A percentile compares a stretch with the other conserved stretches of the same genome.
phyloP scores from a whole-genome alignment of 2,888 invertebrate genomes.

The Clunio marinus region DNA sequence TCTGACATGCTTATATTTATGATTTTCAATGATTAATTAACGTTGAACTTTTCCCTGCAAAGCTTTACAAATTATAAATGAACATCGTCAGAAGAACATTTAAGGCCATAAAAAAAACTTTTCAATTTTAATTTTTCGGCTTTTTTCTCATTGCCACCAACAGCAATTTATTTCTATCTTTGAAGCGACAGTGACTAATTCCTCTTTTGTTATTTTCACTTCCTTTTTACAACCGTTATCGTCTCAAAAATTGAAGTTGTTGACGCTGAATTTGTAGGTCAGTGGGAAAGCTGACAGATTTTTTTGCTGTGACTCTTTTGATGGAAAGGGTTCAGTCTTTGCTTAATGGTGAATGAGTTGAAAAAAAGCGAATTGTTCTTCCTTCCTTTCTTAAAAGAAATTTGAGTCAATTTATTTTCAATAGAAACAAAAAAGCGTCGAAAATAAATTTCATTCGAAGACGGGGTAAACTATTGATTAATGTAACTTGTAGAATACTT shows the following conservation, averaged over 20 bases:
- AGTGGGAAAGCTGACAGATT: not conserved
- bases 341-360: not conserved
- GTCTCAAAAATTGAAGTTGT: not conserved
- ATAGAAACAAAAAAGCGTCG: not conserved
- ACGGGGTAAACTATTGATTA: constrained; percentile 17
- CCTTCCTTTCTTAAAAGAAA: not conserved
- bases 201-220: not conserved
- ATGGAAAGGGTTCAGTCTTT: not conserved
- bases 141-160: not conserved
- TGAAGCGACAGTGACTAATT: not conserved
- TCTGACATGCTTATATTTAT: too few relatives aligned
- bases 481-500: constrained; percentile 19
- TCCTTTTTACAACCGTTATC: not conserved
- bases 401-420: not conserved
- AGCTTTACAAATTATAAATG: not conserved
- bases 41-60: not conserved
- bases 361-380: too few relatives aligned
- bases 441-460: not conserved
- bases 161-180: not conserved
- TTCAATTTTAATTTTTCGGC: not conserved
- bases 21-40: constrained; percentile 7
- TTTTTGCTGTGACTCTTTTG: not conserved
- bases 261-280: not conserved
- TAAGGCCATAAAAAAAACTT: not conserved
- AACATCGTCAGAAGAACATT: not conserved